A percentile compares a stretch with the other conserved stretches of the same genome.
These are phyloP conservation scores for Brachionus calyciflorus DNA, from an alignment of 1,140 invertebrate species.

Conservation along the genomic window DNA sequence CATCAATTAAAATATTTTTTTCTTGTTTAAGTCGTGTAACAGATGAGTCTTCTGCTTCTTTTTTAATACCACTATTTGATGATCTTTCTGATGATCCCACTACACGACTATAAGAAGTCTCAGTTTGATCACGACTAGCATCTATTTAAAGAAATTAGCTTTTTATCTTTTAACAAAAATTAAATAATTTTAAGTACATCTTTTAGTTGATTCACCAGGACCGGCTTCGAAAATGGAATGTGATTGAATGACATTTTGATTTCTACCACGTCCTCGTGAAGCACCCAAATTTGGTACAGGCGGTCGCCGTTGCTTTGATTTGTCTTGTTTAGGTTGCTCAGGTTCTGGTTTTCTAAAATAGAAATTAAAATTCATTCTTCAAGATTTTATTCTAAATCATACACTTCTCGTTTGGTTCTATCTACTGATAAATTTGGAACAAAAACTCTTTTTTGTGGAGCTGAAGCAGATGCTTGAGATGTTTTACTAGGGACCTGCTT, in stretches of 20 bases:
- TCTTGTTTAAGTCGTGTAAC: background rate
- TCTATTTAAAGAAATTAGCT: no score
- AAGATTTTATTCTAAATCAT: background rate
- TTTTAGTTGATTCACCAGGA: conserved; percentile 22
- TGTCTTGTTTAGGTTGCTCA: conserved; percentile 16
- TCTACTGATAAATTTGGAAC: conserved; percentile 39
- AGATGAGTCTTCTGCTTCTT: background rate
- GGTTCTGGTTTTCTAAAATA: conserved; percentile 6
- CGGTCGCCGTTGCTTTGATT: conserved; percentile 19
- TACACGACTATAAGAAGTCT: background rate
- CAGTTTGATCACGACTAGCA: background rate
- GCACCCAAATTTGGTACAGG: background rate
- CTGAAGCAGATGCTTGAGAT: background rate
- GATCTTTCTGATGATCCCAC: background rate
- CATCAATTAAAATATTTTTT: conserved; percentile 3
- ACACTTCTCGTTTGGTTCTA: conserved; percentile 27
- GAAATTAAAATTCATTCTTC: background rate
- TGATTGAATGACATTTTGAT: conserved; percentile 43
- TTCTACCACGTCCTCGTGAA: conserved; percentile 15
- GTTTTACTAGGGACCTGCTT: background rate
- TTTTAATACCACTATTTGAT: background rate
- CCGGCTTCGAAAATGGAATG: conserved; percentile 45
- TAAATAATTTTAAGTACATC: conserved; percentile 39
- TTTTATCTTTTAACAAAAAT: no score
- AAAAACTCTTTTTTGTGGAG: conserved; percentile 9